Percentiles rank a stretch among this genome's conserved stretches.
Evolutionary conservation across 2,888 invertebrate genomes (phyloP).

Genomic region (Iphiclides podalirius): DNA sequence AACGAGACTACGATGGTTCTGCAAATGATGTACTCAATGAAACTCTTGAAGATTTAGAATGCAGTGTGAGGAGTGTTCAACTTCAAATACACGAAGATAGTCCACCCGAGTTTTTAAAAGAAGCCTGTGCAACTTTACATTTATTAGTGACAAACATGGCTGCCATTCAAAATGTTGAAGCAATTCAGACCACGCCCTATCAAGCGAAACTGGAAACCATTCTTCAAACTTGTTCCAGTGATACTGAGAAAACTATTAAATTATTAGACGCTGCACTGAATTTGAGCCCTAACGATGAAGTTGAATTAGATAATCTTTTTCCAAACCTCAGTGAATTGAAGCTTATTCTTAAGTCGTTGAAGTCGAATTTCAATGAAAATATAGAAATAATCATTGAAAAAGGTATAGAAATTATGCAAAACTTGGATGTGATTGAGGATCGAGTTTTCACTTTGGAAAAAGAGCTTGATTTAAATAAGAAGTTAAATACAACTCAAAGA

Average conservation of each 20-base stretch:
- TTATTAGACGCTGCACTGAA: conserved; percentile 66
- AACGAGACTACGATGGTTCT: conserved; percentile 57
- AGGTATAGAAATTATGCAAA: conserved; percentile 60
- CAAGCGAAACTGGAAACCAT: conserved; percentile 35
- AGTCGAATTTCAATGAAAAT: conserved; percentile 44
- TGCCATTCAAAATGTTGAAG: conserved; percentile 42
- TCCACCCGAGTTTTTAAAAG: conserved; percentile 57
- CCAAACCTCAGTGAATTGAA: conserved; percentile 43
- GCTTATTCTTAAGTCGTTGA: conserved; percentile 50
- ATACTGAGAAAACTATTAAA: conserved; percentile 51
- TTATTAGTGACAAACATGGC: conserved; percentile 56
- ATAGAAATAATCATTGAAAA: conserved; percentile 60
- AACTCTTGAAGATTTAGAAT: conserved; percentile 74
- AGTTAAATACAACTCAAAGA: conserved; percentile 43
- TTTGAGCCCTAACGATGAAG: conserved; percentile 41
- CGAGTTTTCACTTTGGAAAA: conserved; percentile 61
- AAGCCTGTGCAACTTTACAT: conserved; percentile 66
- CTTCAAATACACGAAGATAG: conserved; percentile 67
- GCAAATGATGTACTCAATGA: conserved; percentile 64
- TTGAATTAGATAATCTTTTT: conserved; percentile 33
- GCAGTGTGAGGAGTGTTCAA: conserved; percentile 73
- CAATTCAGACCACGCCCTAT: conserved; percentile 26
- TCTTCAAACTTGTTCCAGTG: conserved; percentile 47
- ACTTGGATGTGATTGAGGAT: conserved; percentile 66
- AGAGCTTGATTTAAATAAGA: conserved; percentile 42